These are phyloP conservation scores for Osmoderma eremita DNA, from an alignment of 2,888 invertebrate genomes.

Conservation along the genomic window DNA sequence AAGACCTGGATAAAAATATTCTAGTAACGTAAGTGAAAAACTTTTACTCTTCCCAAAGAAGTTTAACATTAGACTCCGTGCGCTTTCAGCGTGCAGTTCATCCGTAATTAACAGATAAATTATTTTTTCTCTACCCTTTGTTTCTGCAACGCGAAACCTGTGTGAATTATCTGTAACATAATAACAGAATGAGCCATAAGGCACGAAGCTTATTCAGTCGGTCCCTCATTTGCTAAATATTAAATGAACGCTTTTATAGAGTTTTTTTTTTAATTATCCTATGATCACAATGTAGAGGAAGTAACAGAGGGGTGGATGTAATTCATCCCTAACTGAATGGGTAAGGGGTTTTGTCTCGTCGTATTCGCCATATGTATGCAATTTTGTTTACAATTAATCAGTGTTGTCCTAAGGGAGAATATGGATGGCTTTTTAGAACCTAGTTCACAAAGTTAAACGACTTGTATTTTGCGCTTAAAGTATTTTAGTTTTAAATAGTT, in stretches of 20 bases:
- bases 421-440: neutral
- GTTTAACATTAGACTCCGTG: neutral
- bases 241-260: constrained; percentile 55
- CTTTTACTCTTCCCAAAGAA: constrained; percentile 24
- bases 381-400: constrained; percentile 40
- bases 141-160: constrained; percentile 15
- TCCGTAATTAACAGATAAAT: constrained; percentile 23
- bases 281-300: constrained; percentile 42
- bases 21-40: constrained; percentile 34
- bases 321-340: constrained; percentile 35
- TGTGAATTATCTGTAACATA: constrained; percentile 36
- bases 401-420: neutral
- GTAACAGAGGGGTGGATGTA: constrained; percentile 42
- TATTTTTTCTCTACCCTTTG: constrained; percentile 18
- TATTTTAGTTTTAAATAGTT: no score
- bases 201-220: constrained; percentile 38
- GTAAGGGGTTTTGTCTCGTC: constrained; percentile 14
- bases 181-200: constrained; percentile 26
- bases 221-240: constrained; percentile 56
- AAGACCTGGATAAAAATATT: constrained; percentile 30
- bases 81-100: constrained; percentile 6
- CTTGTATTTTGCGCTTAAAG: neutral
- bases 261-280: constrained; percentile 55
- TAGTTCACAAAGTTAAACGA: constrained; percentile 11
- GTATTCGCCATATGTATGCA: constrained; percentile 32